A percentile compares a stretch with the other conserved stretches of the same genome.
phyloP scores from a whole-genome alignment of 2,888 invertebrate genomes.

The Buathra laborator region DNA sequence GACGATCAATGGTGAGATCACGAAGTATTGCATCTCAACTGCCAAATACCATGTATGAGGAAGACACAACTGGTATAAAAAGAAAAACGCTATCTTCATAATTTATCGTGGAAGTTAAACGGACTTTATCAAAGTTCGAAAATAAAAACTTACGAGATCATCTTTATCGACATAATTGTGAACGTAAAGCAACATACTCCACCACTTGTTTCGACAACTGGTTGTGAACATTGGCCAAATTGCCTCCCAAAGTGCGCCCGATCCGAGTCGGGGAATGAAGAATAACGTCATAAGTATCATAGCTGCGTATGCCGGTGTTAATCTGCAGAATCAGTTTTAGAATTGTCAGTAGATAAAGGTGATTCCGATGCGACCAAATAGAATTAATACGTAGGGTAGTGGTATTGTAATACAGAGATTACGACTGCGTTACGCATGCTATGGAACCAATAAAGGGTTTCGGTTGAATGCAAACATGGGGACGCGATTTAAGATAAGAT shows the following conservation, averaged over 20 bases:
- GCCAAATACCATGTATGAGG: slow-evolving; percentile 88
- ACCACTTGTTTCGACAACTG: slow-evolving; percentile 86
- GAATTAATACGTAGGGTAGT: too few relatives aligned
- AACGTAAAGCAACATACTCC: slow-evolving; percentile 86
- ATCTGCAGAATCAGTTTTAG: slow-evolving; percentile 76
- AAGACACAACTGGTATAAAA: slow-evolving; percentile 83
- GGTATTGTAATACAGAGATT: too few relatives aligned
- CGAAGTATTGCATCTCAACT: slow-evolving; percentile 87
- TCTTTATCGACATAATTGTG: slow-evolving; percentile 86
- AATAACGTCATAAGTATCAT: slow-evolving; percentile 86
- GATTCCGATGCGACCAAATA: too few relatives aligned
- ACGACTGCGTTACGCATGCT: too few relatives aligned
- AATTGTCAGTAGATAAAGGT: neutral
- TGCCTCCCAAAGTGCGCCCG: slow-evolving; percentile 85
- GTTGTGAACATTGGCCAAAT: slow-evolving; percentile 67
- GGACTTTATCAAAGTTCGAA: too few relatives aligned
- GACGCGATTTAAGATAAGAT: too few relatives aligned
- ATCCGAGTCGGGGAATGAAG: slow-evolving; percentile 85
- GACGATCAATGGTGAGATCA: slow-evolving; percentile 87
- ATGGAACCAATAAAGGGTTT: too few relatives aligned
- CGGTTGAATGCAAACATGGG: too few relatives aligned
- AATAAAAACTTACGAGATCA: slow-evolving; percentile 78
- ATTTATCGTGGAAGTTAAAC: too few relatives aligned
- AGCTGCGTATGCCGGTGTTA: slow-evolving; percentile 87
- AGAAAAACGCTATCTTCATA: neutral